Evolutionary conservation across 2,797 vertebrate species (phyloP), one percentile per base, ranked within the genome.

Genomic region (Typhlichthys subterraneus): DNA sequence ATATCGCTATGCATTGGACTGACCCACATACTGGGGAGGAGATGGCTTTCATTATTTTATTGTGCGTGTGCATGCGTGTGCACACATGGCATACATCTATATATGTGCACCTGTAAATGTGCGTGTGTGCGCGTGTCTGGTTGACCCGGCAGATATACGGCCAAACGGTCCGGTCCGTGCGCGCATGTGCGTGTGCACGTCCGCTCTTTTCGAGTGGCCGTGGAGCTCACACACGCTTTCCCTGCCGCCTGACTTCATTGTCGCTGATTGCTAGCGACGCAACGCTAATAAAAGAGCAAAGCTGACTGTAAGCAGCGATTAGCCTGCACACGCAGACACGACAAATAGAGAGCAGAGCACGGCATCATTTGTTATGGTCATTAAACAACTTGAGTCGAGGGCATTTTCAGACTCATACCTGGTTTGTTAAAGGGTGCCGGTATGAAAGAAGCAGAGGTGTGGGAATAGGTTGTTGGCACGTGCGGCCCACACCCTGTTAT

Each of bases 201-300:
- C 19, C 61, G 59, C 68, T 19, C 49, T 71, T 77, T 69, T 77
- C 59, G 68, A 82, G 84, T 86, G 84, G 86, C 84, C 92, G 90
- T 92, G 86, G 91, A 93, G 91, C 92, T 94, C 92, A 92, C 94
- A 94, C 93, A 93, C 92, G 91, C 92, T 94, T 92, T 92, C 93
- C 93, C 91, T 94, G 90, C 93, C 93, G 94, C 94, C 94, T 95
- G 94, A 95, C 89, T 97, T 95, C 94, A 93, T 94, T 92, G 84
- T 93, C 91, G 85, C 92, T 93, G 94, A 95, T 95, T 93, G 91
- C 89, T 95, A 94, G 94, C 94, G 95, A 95, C 90, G 67, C 94
- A 93, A 89, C 94, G 93, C 94, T 94, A 95, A 96, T 94, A 95
- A 96, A 96, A 95, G 94, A 95, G 94, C 94, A 95, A 95, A 96